Evolutionary conservation across 1,140 invertebrate species (phyloP), one percentile per base, ranked within the genome.

Genomic region (Drosophila micromelanica): DNA sequence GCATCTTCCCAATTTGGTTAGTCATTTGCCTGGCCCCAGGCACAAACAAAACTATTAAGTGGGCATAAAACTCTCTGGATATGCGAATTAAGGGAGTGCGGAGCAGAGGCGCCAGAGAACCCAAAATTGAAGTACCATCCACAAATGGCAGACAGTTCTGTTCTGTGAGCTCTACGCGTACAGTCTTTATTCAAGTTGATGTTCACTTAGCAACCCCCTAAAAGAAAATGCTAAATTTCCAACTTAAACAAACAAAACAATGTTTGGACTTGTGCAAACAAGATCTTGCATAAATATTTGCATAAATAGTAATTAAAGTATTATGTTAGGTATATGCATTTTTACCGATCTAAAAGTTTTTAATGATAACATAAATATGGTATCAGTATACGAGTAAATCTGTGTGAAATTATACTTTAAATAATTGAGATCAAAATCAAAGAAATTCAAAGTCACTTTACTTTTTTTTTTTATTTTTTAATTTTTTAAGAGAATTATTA

Each of bases 31-130:
- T 62, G 78, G 23, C 45, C 74, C 56, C 40, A 5, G 51, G 85
- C 82, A 68, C 85, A 86, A 81, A 81, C 78, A 86, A 86, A 87
- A 86, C 82, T 87, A 86, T 86, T 86, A 86, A 81, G 80, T 86
- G 80, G 80, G 81, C 81, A 85, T 84, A 84, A 84, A 76, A 86
- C 76, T 85, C 60, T 49, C 52, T 55, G 35, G 52, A 65, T 65
- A 65, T 72, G 69, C 13, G 61, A 65, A 54, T 37, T 23, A 48
- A 30, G 43, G 49, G 35, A 48, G 40, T 38, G 42, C 9, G 59
- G 17, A 9, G 62, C 61, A 20, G 52, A 56, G 73, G 51, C 52
- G 40, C 57, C 65, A 70, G 57, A 73, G 37, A 75, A 43, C 32
- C 12, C n/a, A 42, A 40, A 40, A 45, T 64, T 80, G 38, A 76